A percentile compares a stretch with the other conserved stretches of the same genome.
Evolutionary conservation across 2,797 vertebrate genomes (phyloP).

Genomic region (Dendrocincla fuliginosa): DNA sequence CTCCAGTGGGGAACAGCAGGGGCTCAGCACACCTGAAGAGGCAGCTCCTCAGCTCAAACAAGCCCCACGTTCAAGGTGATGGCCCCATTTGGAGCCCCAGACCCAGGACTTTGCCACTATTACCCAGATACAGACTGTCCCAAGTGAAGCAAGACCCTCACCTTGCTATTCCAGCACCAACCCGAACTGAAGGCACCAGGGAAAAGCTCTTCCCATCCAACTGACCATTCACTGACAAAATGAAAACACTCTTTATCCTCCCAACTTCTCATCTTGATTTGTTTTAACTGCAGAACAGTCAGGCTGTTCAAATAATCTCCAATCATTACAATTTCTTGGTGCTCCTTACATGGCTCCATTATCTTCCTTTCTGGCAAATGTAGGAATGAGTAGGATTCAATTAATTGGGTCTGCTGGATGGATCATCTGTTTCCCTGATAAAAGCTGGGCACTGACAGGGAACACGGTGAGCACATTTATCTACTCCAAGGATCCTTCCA

Average conservation of each 20-base stretch:
- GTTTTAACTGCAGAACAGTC: neutral
- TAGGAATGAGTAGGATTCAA: neutral
- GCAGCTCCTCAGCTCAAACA: neutral
- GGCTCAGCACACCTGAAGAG: neutral
- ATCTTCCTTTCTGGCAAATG: neutral
- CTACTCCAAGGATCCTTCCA: neutral
- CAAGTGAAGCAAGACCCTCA: accelerated
- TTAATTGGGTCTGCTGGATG: neutral
- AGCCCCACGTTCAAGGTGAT: accelerated
- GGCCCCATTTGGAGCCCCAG: neutral
- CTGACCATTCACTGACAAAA: neutral
- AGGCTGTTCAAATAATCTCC: neutral
- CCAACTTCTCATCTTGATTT: neutral
- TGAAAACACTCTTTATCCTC: neutral
- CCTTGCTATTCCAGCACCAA: neutral
- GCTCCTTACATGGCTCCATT: neutral
- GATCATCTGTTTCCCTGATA: slow-evolving; percentile 17
- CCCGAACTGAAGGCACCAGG: neutral
- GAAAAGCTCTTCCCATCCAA: neutral
- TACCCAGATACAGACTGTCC: accelerated
- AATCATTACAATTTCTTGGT: neutral
- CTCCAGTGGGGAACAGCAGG: neutral
- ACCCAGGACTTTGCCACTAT: neutral
- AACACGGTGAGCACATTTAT: neutral
- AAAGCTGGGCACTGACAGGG: neutral